A percentile compares a stretch with the other conserved stretches of the same genome.
Conservation (phyloP, 2,113 vertebrate species). For the Erpornis zantholeuca region DNA sequence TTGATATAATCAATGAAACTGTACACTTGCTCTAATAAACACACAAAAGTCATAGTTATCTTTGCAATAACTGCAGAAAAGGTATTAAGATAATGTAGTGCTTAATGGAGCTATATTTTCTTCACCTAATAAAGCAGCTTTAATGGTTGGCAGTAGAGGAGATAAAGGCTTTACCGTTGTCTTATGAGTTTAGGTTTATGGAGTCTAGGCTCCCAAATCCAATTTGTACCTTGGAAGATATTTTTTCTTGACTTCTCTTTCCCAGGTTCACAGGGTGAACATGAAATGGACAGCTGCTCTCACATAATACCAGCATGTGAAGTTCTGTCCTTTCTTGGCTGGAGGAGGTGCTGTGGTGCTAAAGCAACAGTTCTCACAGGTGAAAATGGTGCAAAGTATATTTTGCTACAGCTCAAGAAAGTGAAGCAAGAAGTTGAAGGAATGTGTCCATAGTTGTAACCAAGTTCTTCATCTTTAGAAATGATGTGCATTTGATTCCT, state of each 20-base stretch:
- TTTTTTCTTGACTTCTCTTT: background rate
- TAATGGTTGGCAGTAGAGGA: background rate
- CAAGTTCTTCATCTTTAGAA: background rate
- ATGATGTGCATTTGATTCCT: background rate
- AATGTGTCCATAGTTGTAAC: background rate
- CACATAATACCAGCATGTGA: background rate
- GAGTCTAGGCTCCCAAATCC: background rate
- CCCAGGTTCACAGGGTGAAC: background rate
- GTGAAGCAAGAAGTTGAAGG: background rate
- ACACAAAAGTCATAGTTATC: background rate
- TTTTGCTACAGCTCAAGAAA: background rate
- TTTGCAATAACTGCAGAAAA: slow-evolving; percentile 38
- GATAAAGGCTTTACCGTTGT: background rate
- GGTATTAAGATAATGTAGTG: background rate
- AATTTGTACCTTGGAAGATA: background rate
- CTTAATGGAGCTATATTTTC: background rate
- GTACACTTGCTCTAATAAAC: background rate
- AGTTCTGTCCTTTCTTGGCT: background rate
- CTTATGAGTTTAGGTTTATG: background rate
- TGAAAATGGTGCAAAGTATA: background rate
- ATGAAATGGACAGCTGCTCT: background rate
- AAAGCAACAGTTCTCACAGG: background rate
- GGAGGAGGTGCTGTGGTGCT: background rate
- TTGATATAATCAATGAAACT: background rate
- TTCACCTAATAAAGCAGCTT: background rate